Conservation (phyloP, 35 echinoderm and acorn worm species). For the Eucidaris tribuloides region DNA sequence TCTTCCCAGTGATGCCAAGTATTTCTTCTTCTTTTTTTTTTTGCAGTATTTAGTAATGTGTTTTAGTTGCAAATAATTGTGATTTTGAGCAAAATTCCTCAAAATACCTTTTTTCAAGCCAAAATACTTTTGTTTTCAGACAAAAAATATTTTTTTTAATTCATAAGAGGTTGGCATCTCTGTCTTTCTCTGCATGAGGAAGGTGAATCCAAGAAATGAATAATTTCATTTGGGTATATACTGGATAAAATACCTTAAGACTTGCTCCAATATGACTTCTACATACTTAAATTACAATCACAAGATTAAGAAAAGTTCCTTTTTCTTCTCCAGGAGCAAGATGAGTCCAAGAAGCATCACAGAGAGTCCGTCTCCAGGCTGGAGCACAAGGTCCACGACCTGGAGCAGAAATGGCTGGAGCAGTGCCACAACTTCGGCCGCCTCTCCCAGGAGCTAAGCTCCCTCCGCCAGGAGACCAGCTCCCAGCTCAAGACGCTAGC, state of each 20-base stretch:
- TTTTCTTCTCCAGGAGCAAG: conserved; percentile 50
- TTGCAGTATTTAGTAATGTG: no score
- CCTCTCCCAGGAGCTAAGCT: conserved; percentile 73
- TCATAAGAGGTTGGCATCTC: no score
- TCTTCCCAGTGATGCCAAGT: no score
- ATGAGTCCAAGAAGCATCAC: conserved; percentile 75
- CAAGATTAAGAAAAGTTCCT: neutral
- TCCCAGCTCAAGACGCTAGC: conserved; percentile 62
- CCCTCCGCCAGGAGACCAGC: conserved; percentile 65
- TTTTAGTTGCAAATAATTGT: no score
- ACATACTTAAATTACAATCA: neutral
- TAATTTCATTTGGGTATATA: neutral
- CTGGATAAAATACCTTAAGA: neutral
- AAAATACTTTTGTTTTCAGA: no score
- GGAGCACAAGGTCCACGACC: conserved; percentile 82
- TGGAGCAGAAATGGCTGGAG: conserved; percentile 90
- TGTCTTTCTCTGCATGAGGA: no score
- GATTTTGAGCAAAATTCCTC: no score
- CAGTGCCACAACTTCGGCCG: conserved; percentile 75
- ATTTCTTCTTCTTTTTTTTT: no score
- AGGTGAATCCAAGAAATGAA: neutral
- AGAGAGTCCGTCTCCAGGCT: conserved; percentile 74
- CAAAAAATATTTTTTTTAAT: no score
- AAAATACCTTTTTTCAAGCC: no score
- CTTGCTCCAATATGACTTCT: neutral